Base-by-base conservation (phyloP, 2,797 vertebrate genomes). In the Triplophysa yarkandensis region DNA sequence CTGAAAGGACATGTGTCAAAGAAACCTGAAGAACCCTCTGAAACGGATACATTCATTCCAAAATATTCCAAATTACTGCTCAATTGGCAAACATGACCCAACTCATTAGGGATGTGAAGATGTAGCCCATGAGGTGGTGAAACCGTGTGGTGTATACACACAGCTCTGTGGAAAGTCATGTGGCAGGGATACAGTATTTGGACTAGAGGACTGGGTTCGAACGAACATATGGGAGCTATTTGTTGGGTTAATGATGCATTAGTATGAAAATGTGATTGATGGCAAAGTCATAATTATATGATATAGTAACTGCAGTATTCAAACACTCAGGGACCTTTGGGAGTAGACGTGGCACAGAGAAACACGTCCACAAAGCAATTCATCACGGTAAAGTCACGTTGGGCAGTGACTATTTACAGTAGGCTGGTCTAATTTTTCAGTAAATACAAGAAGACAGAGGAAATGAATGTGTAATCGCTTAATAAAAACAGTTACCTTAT, bases 231-330 rank as follows among this genome's bases (percentile, higher is more conserved):
- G 84, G 83, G 77, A 86, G 70, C 82, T 77, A 83, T 84, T 85
- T 82, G 65, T 80, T 77, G 77, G 77, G 77, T 85, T 86, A 85
- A 86, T 85, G 83, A 82, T 66, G 80, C 81, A 85, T 84, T 74
- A 78, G 76, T 70, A 80, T 80, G 78, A 82, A 71, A 83, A 81
- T 73, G 80, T 86, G 83, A 86, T 81, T 85, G 82, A 85, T 82
- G 75, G 68, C 64, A 74, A 83, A 82, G 76, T 83, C 80, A 84
- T 83, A 85, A 81, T 84, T 82, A 81, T 52, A 78, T 75, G 78
- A 83, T 80, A 76, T 82, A 79, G 81, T 81, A 77, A 80, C 68
- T 77, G 77, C 80, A 79, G 74, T 52, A 61, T 76, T 81, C 73
- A 77, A 83, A 82, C 82, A 84, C 78, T 66, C 68, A 64, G 67